Evolutionary conservation across 35 echinoderm and acorn worm genomes (phyloP).

Genomic region (Ophioderma brevispina): DNA sequence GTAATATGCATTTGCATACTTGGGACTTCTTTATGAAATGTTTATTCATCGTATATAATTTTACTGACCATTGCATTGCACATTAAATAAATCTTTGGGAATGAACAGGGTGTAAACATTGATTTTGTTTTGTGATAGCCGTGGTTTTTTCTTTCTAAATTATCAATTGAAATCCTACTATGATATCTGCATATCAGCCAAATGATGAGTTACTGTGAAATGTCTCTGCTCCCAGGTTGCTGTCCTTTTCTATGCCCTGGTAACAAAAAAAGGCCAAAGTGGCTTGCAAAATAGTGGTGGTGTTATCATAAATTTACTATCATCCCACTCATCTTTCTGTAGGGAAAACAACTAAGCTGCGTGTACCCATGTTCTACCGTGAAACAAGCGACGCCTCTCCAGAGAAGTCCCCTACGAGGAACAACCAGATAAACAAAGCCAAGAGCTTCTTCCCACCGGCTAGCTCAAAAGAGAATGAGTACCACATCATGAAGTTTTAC

Average conservation of each 20-base stretch:
- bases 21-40: too few relatives aligned
- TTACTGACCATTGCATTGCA: too few relatives aligned
- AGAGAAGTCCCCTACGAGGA: background rate
- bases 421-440: background rate
- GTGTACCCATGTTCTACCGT: constrained; percentile 36
- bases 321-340: background rate
- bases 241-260: background rate
- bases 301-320: too few relatives aligned
- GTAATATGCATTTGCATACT: too few relatives aligned
- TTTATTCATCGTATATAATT: too few relatives aligned
- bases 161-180: too few relatives aligned
- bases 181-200: too few relatives aligned
- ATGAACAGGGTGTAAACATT: too few relatives aligned
- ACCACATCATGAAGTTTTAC: constrained; percentile 79
- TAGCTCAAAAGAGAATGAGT: constrained; percentile 59
- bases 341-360: background rate
- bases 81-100: too few relatives aligned
- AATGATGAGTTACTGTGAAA: background rate
- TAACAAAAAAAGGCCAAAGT: background rate
- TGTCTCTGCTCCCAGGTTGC: background rate
- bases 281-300: background rate
- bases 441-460: constrained; percentile 62
- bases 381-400: constrained; percentile 10
- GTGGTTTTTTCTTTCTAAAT: too few relatives aligned
- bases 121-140: too few relatives aligned